These are phyloP conservation scores for Champsocephalus gunnari DNA, from an alignment of 2,797 vertebrate species.

Conservation along the genomic window DNA sequence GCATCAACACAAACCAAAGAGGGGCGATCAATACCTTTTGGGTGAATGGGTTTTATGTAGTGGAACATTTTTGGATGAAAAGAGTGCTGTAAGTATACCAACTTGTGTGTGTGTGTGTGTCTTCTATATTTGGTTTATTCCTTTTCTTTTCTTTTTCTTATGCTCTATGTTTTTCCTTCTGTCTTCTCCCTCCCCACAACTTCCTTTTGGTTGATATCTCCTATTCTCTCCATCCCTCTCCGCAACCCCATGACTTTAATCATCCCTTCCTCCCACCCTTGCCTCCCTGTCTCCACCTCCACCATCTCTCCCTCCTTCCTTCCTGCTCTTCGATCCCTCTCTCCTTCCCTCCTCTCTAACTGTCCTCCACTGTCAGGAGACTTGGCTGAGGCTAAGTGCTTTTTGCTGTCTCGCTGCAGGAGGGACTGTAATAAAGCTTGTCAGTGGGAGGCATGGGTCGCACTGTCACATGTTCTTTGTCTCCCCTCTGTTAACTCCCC, in stretches of 20 bases:
- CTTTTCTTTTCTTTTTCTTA: neutral
- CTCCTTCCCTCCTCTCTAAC: slow-evolving; percentile 47
- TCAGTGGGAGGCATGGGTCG: slow-evolving; percentile 77
- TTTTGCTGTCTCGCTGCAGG: slow-evolving; percentile 82
- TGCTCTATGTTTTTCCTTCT: neutral
- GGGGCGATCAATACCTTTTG: neutral
- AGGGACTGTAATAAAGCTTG: slow-evolving; percentile 82
- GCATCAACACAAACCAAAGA: neutral
- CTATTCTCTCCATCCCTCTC: slow-evolving; percentile 17
- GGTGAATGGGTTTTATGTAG: neutral
- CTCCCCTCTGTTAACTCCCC: slow-evolving; percentile 68
- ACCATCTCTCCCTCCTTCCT: slow-evolving; percentile 21
- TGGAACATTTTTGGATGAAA: neutral
- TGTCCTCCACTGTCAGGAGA: slow-evolving; percentile 65
- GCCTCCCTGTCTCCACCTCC: slow-evolving; percentile 29
- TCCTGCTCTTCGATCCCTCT: slow-evolving; percentile 34
- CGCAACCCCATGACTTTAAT: slow-evolving; percentile 47
- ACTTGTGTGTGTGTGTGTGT: no score
- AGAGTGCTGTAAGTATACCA: neutral
- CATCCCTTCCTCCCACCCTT: slow-evolving; percentile 25
- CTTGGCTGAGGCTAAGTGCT: slow-evolving; percentile 80
- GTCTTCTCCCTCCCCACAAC: neutral
- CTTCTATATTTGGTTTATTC: slow-evolving; percentile 1
- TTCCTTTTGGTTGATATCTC: slow-evolving; percentile 18
- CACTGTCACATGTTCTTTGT: slow-evolving; percentile 79